Base-by-base conservation (phyloP, 2,113 vertebrate genomes). In the Ictalurus furcatus region DNA sequence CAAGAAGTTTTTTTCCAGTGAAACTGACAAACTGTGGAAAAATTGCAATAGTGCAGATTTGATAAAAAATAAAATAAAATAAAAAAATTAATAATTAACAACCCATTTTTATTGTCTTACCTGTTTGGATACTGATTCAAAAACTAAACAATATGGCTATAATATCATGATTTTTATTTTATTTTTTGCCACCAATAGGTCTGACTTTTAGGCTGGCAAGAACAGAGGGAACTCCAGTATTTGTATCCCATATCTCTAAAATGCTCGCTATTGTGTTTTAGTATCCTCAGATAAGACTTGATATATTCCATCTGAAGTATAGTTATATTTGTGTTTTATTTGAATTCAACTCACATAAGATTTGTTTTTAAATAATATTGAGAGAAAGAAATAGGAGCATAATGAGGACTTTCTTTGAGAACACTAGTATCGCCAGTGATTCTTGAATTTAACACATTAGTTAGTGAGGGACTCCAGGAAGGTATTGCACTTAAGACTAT, bases 401-500 rank as follows among this genome's bases (percentile, higher is more conserved):
- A 83, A 71, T 16, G 23, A 58, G 9, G 25, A 21, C 54, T 40
- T 88, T 40, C 30, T 83, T 1, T 40, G 11, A 30, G 63, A 89
- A 69, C 59, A 44, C 56, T 17, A n/a, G 48, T 25, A 79, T 65
- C 40, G 21, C 11, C 30, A 88, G 14, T 88, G 61, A 91, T 58
- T 63, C 28, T 81, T 69, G 8, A 87, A 61, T 37, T 59, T 71
- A 84, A 37, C 52, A 85, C 74, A 69, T 21, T 78, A 78, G 25
- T 73, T 80, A 48, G 14, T 86, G 12, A 17, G 1, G 52, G 63
- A 17, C 30, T 85, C 21, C 54, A 44, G 56, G 12, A 84, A 81
- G 82, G 85, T 59, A 61, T 80, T 86, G 44, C 89, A 88, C 52
- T 81, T 67, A 87, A 58, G 73, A 84, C 84, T 89, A 90, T 89